Base-by-base conservation (phyloP, 2,797 vertebrate genomes). In the Enteromius afrohamiltoni region DNA sequence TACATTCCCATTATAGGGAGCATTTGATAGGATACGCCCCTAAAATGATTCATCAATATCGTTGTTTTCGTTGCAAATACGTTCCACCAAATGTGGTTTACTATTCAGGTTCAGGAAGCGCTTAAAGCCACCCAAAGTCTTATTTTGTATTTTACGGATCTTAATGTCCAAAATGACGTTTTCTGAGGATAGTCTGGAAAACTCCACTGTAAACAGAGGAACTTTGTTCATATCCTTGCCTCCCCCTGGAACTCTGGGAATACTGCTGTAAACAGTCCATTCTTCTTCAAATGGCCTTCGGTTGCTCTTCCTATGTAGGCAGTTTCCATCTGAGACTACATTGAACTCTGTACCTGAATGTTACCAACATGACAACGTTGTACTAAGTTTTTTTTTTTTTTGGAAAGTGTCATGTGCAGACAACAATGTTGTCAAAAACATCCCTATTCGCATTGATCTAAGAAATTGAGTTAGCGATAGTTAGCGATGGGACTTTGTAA, bases 191-290 rank as follows among this genome's bases (percentile, higher is more conserved):
- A 51, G 19, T n/a, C 37, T 80, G 34, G 37, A 60, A 74, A 60
- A 17, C 5, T 67, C 7, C 37, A 1, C 17, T 42, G 21, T 67
- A 77, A 81, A 62, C 51, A 31, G 34, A 70, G 45, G 68, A 80
- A 75, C 51, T 60, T 60, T 79, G n/a, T 58, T 85, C 60, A 76
- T 62, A 23, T 75, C 62, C 49, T 29, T 47, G 69, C 42, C 78
- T 80, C 65, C 14, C 53, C 73, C 23, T 82, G 53, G 29, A 85
- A n/a, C 65, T 67, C n/a, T 47, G 60, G 53, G 42, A 62, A 26
- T 40, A 80, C 77, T 64, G 53, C 67, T 64, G n/a, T 67, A 81
- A 79, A 79, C 76, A 71, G 6, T 7, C 21, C 17, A n/a, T 64
- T 31, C 51, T 40, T 85, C 40, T 45, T 26, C 47, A 10, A 31